Evolutionary conservation across 1,140 invertebrate species (phyloP), one percentile per base, ranked within the genome.

Genomic region (Penaeus vannamei): DNA sequence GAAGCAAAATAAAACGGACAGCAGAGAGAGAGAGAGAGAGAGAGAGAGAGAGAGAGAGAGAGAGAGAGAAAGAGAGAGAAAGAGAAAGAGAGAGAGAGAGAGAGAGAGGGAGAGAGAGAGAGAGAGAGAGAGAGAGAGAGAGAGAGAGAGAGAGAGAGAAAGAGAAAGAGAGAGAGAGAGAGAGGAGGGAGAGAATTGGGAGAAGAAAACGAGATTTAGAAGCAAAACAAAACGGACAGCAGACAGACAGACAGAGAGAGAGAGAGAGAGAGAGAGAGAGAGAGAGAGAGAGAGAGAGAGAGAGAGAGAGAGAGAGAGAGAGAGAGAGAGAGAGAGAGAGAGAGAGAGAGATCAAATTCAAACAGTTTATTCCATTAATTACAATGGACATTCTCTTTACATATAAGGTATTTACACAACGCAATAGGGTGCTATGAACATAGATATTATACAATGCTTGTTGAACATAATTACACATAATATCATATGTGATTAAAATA

Each of bases 141-240:
- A n/a, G 64, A 69, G 14, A 19, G 66, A 69, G 66, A 69, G 66
- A 69, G 66, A 69, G 66, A 69, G 66, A 69, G 66, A 69, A 29
- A 69, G 66, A 69, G 66, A 69, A 29, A 69, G 66, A 69, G 66
- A 69, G 66, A 69, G 66, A 69, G 66, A 69, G 66, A 69, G 66
- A 69, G 66, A 69, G 66, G 29, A n/a, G n/a, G n/a, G n/a, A 72
- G 36, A 72, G 69, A 72, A 72, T n/a, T 26, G 36, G 69, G 36
- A 42, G 42, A 81, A 29, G n/a, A 81, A 22, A n/a, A 81, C 0
- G 36, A 32, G 42, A 46, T 46, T 32, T 14, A 81, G 23, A n/a
- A n/a, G n/a, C n/a, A n/a, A n/a, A n/a, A n/a, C n/a, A n/a, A n/a
- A n/a, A n/a, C n/a, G 0, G 59, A 46, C 26, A 81, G 2, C n/a